Conservation (phyloP, 2,113 vertebrate genomes). For the Grammomys surdaster region DNA sequence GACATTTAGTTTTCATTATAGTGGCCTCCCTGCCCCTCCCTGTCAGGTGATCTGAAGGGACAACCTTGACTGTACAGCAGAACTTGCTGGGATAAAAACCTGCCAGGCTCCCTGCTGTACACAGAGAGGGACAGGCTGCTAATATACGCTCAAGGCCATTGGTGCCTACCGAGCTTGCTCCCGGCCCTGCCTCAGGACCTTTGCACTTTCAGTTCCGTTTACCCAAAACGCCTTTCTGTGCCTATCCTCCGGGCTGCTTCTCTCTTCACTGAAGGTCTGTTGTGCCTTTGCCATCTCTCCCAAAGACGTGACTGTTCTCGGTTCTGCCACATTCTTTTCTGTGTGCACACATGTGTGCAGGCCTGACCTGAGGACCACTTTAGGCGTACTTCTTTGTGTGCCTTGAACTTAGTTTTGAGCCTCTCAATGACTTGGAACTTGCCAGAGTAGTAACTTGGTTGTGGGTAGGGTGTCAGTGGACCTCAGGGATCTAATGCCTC, state of each 20-base stretch:
- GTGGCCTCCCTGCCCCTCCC: not conserved
- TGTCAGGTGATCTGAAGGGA: not conserved
- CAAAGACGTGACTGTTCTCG: not conserved
- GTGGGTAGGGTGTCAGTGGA: not conserved
- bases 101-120: not conserved
- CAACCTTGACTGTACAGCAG: too few species aligned
- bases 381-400: not conserved
- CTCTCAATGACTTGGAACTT: not conserved
- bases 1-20: not conserved
- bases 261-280: not conserved
- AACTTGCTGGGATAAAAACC: not conserved
- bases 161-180: not conserved
- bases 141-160: too few species aligned
- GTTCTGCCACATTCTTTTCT: not conserved
- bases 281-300: not conserved
- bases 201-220: not conserved
- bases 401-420: not conserved
- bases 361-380: not conserved
- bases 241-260: not conserved
- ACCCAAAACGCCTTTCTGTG: not conserved
- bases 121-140: not conserved
- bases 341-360: not conserved
- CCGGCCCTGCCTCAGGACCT: not conserved
- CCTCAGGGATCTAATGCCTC: not conserved
- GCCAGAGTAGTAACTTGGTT: not conserved